Evolutionary conservation across 2,797 vertebrate species (phyloP), one percentile per base, ranked within the genome.

Genomic region (Enteromius afrohamiltoni): DNA sequence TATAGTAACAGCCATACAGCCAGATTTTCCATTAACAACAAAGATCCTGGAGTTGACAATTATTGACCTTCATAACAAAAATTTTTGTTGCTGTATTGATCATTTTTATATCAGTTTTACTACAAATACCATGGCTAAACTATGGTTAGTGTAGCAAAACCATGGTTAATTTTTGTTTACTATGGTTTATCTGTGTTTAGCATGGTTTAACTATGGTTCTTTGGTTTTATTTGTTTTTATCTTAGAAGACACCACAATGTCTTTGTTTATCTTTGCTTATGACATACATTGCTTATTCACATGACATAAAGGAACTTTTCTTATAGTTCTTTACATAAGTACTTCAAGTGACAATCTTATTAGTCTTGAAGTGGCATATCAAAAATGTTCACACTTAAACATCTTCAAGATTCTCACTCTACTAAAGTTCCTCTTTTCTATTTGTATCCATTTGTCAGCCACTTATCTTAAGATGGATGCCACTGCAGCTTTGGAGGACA

Each of bases 401-500:
- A 81, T 70, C 51, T 80, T 79, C 80, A 87, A 86, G 83, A 58
- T 83, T 81, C 40, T 45, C 17, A 62, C 73, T 83, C 73, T 70
- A 26, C 45, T 49, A 16, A 70, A 77, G 81, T 75, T 42, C 60
- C 76, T 81, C 80, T 85, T 47, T 4, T 68, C 31, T 68, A 79
- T 71, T 58, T 88, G 58, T 86, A 90, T 89, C 89, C 87, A 90
- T 89, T 88, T 86, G 84, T 71, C 86, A 73, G 55, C 78, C 80
- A 55, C 86, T 91, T 88, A 89, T 92, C 89, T 90, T 77, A 42
- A 88, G 80, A 87, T 84, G 84, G 89, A 87, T 86, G 85, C 69
- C 86, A 88, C 79, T 86, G 60, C 34, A 80, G 83, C 85, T 86
- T 53, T 85, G 82, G 79, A 84, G 68, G 45, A 82, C 67, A 74